These are phyloP conservation scores for Congeria kusceri DNA, from an alignment of 2,888 invertebrate species.

Conservation along the genomic window DNA sequence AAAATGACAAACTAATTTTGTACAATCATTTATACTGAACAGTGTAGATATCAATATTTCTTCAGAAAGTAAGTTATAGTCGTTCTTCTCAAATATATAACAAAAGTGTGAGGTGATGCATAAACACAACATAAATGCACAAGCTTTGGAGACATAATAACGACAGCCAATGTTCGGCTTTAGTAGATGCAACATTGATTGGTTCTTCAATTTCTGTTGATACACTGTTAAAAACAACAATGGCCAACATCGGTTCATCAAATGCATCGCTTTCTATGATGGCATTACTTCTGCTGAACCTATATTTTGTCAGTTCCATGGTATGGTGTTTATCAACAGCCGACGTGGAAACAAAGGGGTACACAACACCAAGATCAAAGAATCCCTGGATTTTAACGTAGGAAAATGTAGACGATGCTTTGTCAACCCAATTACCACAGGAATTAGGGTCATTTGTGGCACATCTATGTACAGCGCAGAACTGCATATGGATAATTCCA, in stretches of 20 bases:
- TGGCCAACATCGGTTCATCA: constrained; percentile 49
- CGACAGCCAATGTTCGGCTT: too few species aligned
- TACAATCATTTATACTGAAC: too few species aligned
- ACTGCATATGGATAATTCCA: constrained; percentile 55
- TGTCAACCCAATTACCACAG: constrained; percentile 27
- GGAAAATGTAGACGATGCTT: constrained; percentile 39
- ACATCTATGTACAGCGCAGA: constrained; percentile 55
- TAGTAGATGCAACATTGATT: too few species aligned
- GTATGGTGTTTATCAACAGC: constrained; percentile 13
- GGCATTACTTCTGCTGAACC: constrained; percentile 40
- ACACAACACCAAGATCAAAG: constrained; percentile 36
- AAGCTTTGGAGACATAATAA: too few species aligned
- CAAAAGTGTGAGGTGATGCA: too few species aligned
- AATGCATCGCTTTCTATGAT: constrained; percentile 49
- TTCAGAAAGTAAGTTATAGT: too few species aligned
- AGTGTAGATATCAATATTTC: too few species aligned
- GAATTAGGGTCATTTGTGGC: constrained; percentile 18
- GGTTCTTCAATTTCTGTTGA: neutral
- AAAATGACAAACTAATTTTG: too few species aligned
- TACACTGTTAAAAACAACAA: constrained; percentile 47
- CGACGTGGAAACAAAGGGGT: constrained; percentile 47
- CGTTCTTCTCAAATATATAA: too few species aligned
- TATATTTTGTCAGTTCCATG: constrained; percentile 51
- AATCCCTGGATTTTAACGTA: constrained; percentile 49
- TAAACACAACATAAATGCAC: too few species aligned